phyloP scores from a whole-genome alignment of 2,113 vertebrate species.

The Phrynosoma platyrhinos region DNA sequence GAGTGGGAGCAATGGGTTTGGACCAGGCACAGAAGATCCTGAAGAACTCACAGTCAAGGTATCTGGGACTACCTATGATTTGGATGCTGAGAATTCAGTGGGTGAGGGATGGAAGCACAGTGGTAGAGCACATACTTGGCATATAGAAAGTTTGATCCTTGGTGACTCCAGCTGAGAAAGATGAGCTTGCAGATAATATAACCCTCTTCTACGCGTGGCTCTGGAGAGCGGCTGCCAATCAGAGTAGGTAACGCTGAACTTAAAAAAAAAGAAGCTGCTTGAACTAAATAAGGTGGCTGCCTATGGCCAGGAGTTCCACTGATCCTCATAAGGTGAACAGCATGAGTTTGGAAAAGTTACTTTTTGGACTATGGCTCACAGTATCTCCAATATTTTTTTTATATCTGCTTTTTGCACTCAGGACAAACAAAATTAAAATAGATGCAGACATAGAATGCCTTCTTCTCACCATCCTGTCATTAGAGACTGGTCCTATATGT shows the following conservation, averaged over 20 bases:
- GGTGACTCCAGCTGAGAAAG: not conserved
- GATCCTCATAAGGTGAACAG: not conserved
- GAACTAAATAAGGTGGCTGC: not conserved
- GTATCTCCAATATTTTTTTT: too few species aligned
- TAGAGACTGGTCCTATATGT: not conserved
- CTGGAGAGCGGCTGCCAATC: not conserved
- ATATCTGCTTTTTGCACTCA: too few species aligned
- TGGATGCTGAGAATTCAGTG: not conserved
- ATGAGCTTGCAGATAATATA: not conserved
- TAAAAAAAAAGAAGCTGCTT: not conserved
- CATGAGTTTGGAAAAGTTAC: not conserved
- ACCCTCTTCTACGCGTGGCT: too few species aligned
- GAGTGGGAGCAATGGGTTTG: not conserved
- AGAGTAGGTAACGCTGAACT: not conserved
- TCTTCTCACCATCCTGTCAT: too few species aligned
- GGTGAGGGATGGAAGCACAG: not conserved
- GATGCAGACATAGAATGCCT: too few species aligned
- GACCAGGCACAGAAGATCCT: not conserved
- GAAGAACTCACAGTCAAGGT: not conserved
- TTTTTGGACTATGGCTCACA: too few species aligned
- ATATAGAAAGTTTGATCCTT: not conserved
- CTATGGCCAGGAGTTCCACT: not conserved
- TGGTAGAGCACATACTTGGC: not conserved
- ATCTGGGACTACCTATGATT: not conserved
- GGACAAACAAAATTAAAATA: too few species aligned